Evolutionary conservation across 2,888 invertebrate species (phyloP).

Genomic region (Nymphalis urticae): DNA sequence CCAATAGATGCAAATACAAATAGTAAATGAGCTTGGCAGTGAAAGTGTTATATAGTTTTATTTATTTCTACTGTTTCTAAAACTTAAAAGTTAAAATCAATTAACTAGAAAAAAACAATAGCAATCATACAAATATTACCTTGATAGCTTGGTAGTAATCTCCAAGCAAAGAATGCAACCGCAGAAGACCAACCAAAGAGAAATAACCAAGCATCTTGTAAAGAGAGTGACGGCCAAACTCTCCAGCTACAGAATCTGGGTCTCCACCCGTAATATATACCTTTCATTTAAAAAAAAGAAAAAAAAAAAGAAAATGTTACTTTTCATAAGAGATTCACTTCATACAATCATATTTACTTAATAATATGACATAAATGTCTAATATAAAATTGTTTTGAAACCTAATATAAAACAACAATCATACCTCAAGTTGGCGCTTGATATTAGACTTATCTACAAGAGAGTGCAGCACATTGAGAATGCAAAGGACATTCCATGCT

Average conservation of each 20-base stretch:
- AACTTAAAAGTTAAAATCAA: too few relatives aligned
- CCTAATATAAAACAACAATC: not conserved
- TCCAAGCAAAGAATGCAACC: constrained; percentile 97
- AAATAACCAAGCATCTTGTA: constrained; percentile 99
- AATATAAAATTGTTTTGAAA: not conserved
- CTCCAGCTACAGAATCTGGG: constrained; percentile 96
- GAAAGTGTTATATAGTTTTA: not conserved
- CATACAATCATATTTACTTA: not conserved
- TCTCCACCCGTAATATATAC: constrained; percentile 91
- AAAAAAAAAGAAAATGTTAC: not conserved
- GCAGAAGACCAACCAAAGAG: constrained; percentile 95
- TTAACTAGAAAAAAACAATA: not conserved
- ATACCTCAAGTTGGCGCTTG: constrained; percentile 96
- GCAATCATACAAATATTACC: constrained; percentile 54
- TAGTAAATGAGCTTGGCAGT: too few relatives aligned
- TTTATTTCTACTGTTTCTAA: too few relatives aligned
- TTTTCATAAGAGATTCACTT: not conserved
- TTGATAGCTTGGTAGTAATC: constrained; percentile 99
- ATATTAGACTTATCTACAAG: constrained; percentile 99
- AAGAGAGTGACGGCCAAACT: constrained; percentile 96
- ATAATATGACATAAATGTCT: not conserved
- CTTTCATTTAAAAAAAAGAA: constrained; percentile 50
- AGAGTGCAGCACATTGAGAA: constrained; percentile 98
- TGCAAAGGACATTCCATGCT: constrained; percentile 98
- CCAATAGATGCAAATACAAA: too few relatives aligned